Percentiles rank a stretch among this genome's conserved stretches.
These are phyloP conservation scores for Dermochelys coriacea DNA, from an alignment of 2,797 vertebrate genomes.

Conservation along the genomic window DNA sequence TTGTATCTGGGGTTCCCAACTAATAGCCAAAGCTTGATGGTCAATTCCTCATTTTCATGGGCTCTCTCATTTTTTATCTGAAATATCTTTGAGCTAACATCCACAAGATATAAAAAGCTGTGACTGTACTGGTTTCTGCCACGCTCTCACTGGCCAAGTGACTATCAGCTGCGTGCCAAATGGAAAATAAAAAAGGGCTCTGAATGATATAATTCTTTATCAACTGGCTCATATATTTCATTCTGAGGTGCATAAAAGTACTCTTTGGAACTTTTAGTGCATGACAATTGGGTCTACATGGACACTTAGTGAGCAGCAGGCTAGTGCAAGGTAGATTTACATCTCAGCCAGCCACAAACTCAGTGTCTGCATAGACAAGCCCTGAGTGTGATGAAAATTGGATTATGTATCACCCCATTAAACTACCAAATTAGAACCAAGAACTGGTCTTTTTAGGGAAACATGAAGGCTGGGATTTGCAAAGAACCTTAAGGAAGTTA, in stretches of 20 bases:
- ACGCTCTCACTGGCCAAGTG: not conserved
- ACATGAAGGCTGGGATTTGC: not conserved
- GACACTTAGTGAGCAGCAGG: not conserved
- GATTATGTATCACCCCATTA: not conserved
- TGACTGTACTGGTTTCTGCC: not conserved
- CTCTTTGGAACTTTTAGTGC: not conserved
- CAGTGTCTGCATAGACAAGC: not conserved
- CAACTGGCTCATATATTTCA: not conserved
- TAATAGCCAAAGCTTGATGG: not conserved
- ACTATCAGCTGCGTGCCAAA: not conserved
- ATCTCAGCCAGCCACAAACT: not conserved
- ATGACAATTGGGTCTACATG: not conserved
- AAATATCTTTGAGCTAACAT: not conserved
- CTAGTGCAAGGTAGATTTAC: not conserved
- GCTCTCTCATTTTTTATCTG: not conserved
- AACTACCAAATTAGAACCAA: not conserved
- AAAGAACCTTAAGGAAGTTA: not conserved
- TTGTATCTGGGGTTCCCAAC: not conserved
- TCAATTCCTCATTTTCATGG: not conserved
- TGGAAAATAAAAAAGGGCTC: not conserved
- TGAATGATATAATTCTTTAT: not conserved
- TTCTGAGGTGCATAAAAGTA: not conserved
- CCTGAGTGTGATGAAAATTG: not conserved
- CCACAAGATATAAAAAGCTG: not conserved
- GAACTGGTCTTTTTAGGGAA: not conserved